Percentiles rank a stretch among this genome's conserved stretches.
These are phyloP conservation scores for Himalopsyche tibetana DNA, from an alignment of 2,888 invertebrate genomes.

Conservation along the genomic window DNA sequence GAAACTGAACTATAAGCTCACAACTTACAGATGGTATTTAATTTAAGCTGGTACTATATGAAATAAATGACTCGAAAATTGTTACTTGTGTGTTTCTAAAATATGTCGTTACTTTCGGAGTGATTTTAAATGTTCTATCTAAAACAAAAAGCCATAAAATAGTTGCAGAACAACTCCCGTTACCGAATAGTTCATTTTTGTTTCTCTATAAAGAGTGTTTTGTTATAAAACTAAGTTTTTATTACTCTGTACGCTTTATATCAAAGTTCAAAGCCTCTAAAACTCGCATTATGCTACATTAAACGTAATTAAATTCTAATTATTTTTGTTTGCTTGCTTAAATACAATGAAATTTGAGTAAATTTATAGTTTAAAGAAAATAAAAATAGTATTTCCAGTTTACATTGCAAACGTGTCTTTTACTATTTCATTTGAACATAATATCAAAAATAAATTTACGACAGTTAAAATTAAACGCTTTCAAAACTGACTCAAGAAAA, in stretches of 20 bases:
- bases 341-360: background rate
- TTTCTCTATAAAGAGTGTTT: slow-evolving; percentile 8
- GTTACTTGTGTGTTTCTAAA: too few species aligned
- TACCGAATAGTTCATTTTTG: background rate
- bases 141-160: slow-evolving; percentile 15
- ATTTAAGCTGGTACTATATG: too few species aligned
- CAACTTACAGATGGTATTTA: too few species aligned
- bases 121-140: background rate
- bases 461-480: too few species aligned
- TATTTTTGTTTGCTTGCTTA: background rate
- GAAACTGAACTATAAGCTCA: too few species aligned
- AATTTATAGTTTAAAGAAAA: too few species aligned
- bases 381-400: too few species aligned
- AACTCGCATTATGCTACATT: background rate
- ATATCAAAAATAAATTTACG: too few species aligned
- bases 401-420: too few species aligned
- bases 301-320: background rate
- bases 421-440: too few species aligned
- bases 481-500: too few species aligned
- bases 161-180: background rate
- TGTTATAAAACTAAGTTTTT: background rate
- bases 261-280: background rate
- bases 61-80: too few species aligned
- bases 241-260: background rate
- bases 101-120: background rate